Base-by-base conservation (phyloP, 2,888 invertebrate genomes). In the Rhagophthalmus giganteus region DNA sequence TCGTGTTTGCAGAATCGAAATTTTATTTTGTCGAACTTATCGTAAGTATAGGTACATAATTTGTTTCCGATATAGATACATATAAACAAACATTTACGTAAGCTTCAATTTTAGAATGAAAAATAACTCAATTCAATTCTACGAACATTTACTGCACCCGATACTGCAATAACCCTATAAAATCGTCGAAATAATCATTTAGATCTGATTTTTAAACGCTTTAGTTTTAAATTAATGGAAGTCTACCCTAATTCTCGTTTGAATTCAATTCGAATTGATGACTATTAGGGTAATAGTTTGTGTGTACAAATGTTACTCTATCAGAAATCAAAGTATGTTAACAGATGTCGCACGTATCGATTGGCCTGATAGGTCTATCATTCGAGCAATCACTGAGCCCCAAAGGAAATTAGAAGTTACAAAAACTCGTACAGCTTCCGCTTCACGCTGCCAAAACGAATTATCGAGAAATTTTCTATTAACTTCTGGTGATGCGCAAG, bases 341-440 rank as follows among this genome's bases (percentile, higher is more conserved):
- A 55, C 57, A 57, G 54, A 57, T 57, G 57, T 57, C 54, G 46
- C 45, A 11, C 26, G 45, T 54, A 57, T 55, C 52, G 57, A 57
- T 54, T 52, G 38, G 40, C 32, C 39, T 51, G 54, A 57, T 57
- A 40, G 54, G 42, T 44, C 45, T 42, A 55, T 57, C 57, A 55
- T 38, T 28, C 42, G 35, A 55, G 57, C 54, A 54, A 57, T 57
- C 54, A 55, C 46, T 30, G 52, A 48, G 52, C 39, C 57, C 52
- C 57, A 49, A 52, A 57, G 57, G 57, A 57, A 57, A 57, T 57
- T 57, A 57, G 41, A 55, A 52, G 54, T 57, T 55, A 48, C 54
- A 57, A 57, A n/a, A 57, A 57, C 54, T 52, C 44, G 38, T 40
- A 49, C 45, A 45, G 49, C 49, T 49, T 49, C 54, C 48, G 45